Percentiles rank a stretch among this genome's conserved stretches.
Conservation (phyloP, 2,797 vertebrate species). For the Cheirogaleus major region DNA sequence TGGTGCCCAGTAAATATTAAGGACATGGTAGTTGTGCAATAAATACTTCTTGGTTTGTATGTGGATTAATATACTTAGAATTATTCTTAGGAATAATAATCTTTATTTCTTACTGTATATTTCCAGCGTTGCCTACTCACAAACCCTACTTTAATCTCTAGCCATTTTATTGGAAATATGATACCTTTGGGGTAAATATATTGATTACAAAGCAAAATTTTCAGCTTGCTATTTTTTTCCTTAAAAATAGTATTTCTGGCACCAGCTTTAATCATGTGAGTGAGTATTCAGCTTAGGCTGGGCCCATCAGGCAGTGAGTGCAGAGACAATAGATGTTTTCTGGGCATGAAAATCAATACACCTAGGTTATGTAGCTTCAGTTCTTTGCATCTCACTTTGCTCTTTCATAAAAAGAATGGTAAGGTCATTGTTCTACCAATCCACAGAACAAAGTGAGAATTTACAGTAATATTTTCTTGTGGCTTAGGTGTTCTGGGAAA, state of each 20-base stretch:
- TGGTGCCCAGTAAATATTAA: not conserved
- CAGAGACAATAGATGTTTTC: not conserved
- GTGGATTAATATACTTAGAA: not conserved
- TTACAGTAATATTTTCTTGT: not conserved
- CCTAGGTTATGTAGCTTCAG: not conserved
- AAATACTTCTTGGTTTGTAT: not conserved
- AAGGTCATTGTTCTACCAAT: not conserved
- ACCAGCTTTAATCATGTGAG: not conserved
- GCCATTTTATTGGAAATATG: slow-evolving; percentile 35
- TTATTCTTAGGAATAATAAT: not conserved
- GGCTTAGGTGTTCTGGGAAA: not conserved
- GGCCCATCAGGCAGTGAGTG: not conserved
- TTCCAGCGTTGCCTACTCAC: slow-evolving; percentile 17
- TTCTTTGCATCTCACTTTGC: slow-evolving; percentile 32
- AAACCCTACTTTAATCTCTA: slow-evolving; percentile 34
- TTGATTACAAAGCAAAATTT: slow-evolving; percentile 43
- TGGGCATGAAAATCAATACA: slow-evolving; percentile 15
- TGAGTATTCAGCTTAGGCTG: not conserved
- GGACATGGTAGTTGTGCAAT: not conserved
- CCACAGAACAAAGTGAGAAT: not conserved
- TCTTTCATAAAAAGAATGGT: not conserved
- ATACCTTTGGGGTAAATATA: not conserved
- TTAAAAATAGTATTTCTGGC: slow-evolving; percentile 55
- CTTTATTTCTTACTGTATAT: not conserved
- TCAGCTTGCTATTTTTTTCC: not conserved